Conservation (phyloP, 2,797 vertebrate species). For the Cetoscarus ocellatus region DNA sequence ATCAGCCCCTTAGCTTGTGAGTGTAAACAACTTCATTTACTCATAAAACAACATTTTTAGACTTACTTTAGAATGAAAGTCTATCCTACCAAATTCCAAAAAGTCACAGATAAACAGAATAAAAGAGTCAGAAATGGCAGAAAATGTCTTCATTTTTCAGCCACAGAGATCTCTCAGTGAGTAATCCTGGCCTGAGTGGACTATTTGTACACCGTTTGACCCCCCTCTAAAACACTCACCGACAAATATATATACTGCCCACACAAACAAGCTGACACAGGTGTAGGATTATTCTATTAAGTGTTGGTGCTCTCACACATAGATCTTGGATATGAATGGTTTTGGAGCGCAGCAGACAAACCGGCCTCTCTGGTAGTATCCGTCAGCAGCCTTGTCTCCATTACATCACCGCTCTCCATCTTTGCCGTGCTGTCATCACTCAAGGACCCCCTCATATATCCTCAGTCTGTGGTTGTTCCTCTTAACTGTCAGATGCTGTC, state of each 20-base stretch:
- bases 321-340: slow-evolving; percentile 66
- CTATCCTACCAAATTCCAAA: background rate
- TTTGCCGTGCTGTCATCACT: slow-evolving; percentile 70
- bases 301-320: slow-evolving; percentile 36
- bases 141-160: slow-evolving; percentile 1
- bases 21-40: background rate
- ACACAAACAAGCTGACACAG: slow-evolving; percentile 35
- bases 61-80: background rate
- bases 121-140: background rate
- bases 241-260: slow-evolving; percentile 1
- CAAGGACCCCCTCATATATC: slow-evolving; percentile 78
- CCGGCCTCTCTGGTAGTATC: slow-evolving; percentile 55
- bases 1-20: background rate
- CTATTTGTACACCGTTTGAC: slow-evolving; percentile 11
- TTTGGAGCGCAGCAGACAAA: slow-evolving; percentile 63
- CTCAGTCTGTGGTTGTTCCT: slow-evolving; percentile 71
- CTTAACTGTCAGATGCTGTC: slow-evolving; percentile 80
- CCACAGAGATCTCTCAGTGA: background rate
- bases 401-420: slow-evolving; percentile 72
- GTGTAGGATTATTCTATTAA: slow-evolving; percentile 49
- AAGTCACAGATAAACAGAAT: background rate
- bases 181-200: background rate
- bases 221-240: background rate
- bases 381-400: slow-evolving; percentile 69
- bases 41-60: background rate